A percentile compares a stretch with the other conserved stretches of the same genome.
Evolutionary conservation across 2,888 invertebrate genomes (phyloP).

Genomic region (Margaritifera margaritifera): DNA sequence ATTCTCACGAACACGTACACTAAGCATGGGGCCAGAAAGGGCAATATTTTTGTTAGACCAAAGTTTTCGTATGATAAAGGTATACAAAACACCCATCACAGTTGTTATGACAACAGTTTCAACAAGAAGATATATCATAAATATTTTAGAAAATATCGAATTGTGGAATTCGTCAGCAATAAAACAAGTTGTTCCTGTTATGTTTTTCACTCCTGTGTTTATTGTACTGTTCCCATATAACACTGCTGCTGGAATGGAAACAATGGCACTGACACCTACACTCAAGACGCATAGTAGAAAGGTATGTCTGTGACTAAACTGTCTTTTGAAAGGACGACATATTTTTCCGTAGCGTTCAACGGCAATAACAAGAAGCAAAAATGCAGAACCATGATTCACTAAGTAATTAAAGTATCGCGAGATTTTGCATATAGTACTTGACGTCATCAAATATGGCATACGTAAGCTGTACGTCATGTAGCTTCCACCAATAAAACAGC

Average conservation of each 20-base stretch:
- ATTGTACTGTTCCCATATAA: slow-evolving; percentile 24
- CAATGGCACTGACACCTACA: slow-evolving; percentile 21
- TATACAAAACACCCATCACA: slow-evolving; percentile 23
- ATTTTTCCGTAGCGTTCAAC: slow-evolving; percentile 42
- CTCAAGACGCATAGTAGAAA: slow-evolving; percentile 19
- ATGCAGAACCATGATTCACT: slow-evolving; percentile 42
- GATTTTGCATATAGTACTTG: slow-evolving; percentile 31
- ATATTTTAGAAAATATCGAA: slow-evolving; percentile 15
- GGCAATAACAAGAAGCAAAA: slow-evolving; percentile 39
- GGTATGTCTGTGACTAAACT: slow-evolving; percentile 29
- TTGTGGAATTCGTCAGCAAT: slow-evolving; percentile 13
- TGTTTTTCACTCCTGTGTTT: slow-evolving; percentile 25
- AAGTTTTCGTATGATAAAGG: slow-evolving; percentile 27
- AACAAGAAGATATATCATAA: slow-evolving; percentile 11
- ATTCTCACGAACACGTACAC: slow-evolving; percentile 14
- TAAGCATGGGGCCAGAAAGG: slow-evolving; percentile 27
- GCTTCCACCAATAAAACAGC: slow-evolving; percentile 37
- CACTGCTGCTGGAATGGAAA: slow-evolving; percentile 23
- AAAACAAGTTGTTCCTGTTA: slow-evolving; percentile 32
- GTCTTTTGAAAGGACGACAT: slow-evolving; percentile 39
- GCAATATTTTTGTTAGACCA: slow-evolving; percentile 21
- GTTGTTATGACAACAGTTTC: slow-evolving; percentile 25
- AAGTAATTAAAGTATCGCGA: slow-evolving; percentile 30
- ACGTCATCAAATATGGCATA: slow-evolving; percentile 40
- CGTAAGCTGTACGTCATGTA: slow-evolving; percentile 42